Conservation (phyloP, 1,140 invertebrate species). For the Drosophila novamexicana region DNA sequence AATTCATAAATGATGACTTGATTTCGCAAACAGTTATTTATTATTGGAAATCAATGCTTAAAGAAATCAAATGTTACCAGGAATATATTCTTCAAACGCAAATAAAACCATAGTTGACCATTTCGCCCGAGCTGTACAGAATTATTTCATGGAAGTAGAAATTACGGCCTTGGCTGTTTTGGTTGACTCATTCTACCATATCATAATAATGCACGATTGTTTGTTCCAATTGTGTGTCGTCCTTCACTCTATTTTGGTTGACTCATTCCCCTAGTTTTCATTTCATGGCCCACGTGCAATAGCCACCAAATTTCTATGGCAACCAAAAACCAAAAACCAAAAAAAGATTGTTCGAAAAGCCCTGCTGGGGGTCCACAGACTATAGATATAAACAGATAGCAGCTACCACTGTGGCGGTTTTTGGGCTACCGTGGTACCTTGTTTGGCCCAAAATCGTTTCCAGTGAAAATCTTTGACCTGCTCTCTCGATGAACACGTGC, state of each 20-base stretch:
- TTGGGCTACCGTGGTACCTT: constrained; percentile 67
- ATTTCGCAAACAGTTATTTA: constrained; percentile 17
- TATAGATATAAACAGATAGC: constrained; percentile 32
- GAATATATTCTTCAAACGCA: constrained; percentile 17
- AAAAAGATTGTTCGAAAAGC: constrained; percentile 46
- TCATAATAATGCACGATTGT: constrained; percentile 75
- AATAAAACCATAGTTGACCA: constrained; percentile 14
- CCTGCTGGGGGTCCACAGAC: constrained; percentile 64
- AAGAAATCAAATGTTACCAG: background rate
- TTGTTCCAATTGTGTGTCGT: constrained; percentile 69
- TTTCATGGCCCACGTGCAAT: constrained; percentile 74
- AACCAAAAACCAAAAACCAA: constrained; percentile 51
- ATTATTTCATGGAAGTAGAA: constrained; percentile 57
- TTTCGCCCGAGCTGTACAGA: constrained; percentile 23
- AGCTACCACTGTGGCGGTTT: constrained; percentile 54
- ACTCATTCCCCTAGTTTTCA: constrained; percentile 65
- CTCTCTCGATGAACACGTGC: constrained; percentile 69
- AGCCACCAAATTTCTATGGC: constrained; percentile 62
- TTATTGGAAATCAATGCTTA: constrained; percentile 6
- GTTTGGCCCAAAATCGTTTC: constrained; percentile 41
- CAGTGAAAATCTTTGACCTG: constrained; percentile 56
- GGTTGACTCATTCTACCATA: constrained; percentile 60
- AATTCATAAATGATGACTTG: constrained; percentile 5
- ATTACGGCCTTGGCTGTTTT: constrained; percentile 47
- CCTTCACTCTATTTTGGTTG: constrained; percentile 65